Evolutionary conservation across 2,113 vertebrate species (phyloP).

Genomic region (Hyperopisus bebe): DNA sequence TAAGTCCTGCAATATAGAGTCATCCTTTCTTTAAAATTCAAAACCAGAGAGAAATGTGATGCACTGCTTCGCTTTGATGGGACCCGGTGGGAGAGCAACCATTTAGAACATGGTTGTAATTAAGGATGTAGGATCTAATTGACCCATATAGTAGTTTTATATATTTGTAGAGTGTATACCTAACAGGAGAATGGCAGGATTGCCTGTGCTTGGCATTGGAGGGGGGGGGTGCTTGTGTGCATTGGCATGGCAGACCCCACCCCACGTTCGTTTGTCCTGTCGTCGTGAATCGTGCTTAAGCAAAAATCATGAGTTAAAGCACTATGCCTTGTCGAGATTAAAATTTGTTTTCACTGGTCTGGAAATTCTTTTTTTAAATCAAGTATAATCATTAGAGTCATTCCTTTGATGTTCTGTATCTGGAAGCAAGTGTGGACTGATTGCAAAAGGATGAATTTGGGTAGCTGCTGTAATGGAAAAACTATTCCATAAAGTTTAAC

Average conservation of each 20-base stretch:
- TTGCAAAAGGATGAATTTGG: not conserved
- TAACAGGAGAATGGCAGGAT: not conserved
- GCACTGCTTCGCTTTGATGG: not conserved
- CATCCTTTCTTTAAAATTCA: constrained; percentile 20
- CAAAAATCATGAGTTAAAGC: not conserved
- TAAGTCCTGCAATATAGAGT: constrained; percentile 56
- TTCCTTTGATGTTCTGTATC: not conserved
- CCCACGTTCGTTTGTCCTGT: not conserved
- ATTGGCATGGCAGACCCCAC: not conserved
- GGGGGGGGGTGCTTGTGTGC: not conserved
- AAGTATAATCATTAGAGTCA: not conserved
- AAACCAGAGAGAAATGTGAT: not conserved
- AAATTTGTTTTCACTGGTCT: not conserved
- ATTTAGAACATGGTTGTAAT: not conserved
- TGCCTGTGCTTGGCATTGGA: not conserved
- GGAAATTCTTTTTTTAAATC: not conserved
- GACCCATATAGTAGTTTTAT: not conserved
- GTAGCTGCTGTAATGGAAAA: not conserved
- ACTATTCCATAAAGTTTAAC: too few relatives aligned
- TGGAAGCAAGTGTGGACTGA: not conserved
- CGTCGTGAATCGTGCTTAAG: not conserved
- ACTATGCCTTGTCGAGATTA: not conserved
- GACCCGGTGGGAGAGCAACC: not conserved
- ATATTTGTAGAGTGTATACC: not conserved
- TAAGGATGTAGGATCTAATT: not conserved